Percentiles rank a stretch among this genome's conserved stretches.
phyloP scores from a whole-genome alignment of 2,797 vertebrate genomes.

The Lemur catta region DNA sequence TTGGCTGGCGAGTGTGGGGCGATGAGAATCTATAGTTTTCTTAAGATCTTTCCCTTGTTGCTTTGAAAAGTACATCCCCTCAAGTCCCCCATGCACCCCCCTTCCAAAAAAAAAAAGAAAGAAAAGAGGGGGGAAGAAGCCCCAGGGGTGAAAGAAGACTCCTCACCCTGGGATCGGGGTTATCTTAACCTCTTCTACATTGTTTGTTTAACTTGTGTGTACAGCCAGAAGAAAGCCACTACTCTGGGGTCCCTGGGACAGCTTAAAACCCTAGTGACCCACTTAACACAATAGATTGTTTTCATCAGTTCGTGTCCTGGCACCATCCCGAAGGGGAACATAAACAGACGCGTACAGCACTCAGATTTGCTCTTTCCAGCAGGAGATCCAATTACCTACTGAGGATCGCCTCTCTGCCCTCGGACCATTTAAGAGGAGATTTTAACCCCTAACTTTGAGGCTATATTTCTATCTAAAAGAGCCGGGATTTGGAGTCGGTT shows the following conservation, averaged over 20 bases:
- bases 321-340: constrained; percentile 63
- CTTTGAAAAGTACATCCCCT: constrained; percentile 46
- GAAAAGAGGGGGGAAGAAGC: background rate
- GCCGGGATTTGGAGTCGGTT: background rate
- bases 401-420: constrained; percentile 55
- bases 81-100: background rate
- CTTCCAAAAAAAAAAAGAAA: background rate
- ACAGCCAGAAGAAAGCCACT: constrained; percentile 59
- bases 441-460: constrained; percentile 59
- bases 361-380: constrained; percentile 53
- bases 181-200: constrained; percentile 73
- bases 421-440: constrained; percentile 15
- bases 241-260: constrained; percentile 45
- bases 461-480: constrained; percentile 46
- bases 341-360: constrained; percentile 63
- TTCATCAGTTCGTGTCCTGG: constrained; percentile 66
- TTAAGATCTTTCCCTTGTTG: constrained; percentile 15
- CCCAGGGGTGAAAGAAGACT: constrained; percentile 58
- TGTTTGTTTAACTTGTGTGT: constrained; percentile 75
- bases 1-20: background rate
- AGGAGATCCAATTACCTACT: constrained; percentile 61
- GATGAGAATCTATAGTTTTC: constrained; percentile 16
- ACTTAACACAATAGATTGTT: constrained; percentile 71
- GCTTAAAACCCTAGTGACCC: constrained; percentile 63
- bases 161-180: constrained; percentile 36